These are phyloP conservation scores for Plestiodon gilberti DNA, from an alignment of 2,113 vertebrate species.

Conservation along the genomic window DNA sequence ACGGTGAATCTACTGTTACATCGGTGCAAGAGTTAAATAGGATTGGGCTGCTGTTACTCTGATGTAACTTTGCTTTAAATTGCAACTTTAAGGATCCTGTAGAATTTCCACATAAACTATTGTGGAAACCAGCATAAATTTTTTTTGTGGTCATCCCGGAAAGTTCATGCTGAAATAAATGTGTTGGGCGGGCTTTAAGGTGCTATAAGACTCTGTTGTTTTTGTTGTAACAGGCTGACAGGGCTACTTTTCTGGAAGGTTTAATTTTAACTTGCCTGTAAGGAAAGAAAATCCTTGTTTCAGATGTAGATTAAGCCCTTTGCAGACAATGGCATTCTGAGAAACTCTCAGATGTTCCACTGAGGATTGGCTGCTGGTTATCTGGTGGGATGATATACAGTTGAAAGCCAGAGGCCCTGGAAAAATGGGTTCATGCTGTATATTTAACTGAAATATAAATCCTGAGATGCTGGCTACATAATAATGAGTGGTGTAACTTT, in stretches of 20 bases:
- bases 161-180: not conserved
- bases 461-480: not conserved
- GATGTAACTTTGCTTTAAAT: not conserved
- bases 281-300: not conserved
- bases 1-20: too few species aligned
- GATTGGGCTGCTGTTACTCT: too few species aligned
- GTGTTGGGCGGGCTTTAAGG: not conserved
- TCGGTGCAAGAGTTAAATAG: too few species aligned
- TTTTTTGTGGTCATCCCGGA: too few species aligned
- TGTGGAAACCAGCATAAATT: too few species aligned
- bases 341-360: not conserved
- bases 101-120: not conserved
- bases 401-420: not conserved
- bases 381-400: not conserved
- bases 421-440: not conserved
- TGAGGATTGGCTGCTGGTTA: conserved; percentile 3
- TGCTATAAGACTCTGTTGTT: not conserved
- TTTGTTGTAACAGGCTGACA: not conserved
- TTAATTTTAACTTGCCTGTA: not conserved
- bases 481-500: not conserved
- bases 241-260: too few species aligned
- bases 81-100: not conserved
- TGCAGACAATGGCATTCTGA: not conserved
- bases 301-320: conserved; percentile 3
- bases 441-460: conserved; percentile 19